phyloP scores from a whole-genome alignment of 2,113 vertebrate species.

The Forbesichthys papilliferus region DNA sequence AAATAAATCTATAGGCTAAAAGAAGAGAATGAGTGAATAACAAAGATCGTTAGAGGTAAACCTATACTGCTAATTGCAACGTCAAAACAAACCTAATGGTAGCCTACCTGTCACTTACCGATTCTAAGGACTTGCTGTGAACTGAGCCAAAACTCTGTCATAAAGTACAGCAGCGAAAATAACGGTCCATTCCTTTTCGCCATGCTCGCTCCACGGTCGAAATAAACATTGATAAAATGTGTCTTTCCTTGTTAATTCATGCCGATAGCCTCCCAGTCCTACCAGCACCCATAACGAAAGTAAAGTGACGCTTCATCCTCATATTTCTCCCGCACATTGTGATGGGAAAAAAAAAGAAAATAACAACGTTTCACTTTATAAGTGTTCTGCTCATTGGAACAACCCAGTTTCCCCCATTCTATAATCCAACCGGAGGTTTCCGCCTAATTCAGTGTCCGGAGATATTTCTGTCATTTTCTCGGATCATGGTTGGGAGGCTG shows the following conservation, averaged over 20 bases:
- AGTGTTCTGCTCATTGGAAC: conserved; percentile 44
- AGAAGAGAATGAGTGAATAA: too few relatives aligned
- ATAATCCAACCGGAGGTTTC: conserved; percentile 32
- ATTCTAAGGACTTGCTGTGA: conserved; percentile 90
- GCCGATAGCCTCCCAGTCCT: conserved; percentile 64
- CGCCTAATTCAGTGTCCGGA: background rate
- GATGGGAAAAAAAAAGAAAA: conserved; percentile 21
- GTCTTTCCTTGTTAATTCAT: conserved; percentile 65
- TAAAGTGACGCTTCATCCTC: conserved; percentile 60
- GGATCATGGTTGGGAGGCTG: conserved; percentile 52
- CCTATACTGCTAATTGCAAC: too few relatives aligned
- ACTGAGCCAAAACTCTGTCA: conserved; percentile 79
- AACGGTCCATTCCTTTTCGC: conserved; percentile 78
- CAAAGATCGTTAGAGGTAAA: too few relatives aligned
- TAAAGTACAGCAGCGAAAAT: conserved; percentile 79
- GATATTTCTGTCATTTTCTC: conserved; percentile 29
- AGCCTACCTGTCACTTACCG: conserved; percentile 78
- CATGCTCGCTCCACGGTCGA: conserved; percentile 71
- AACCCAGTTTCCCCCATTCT: conserved; percentile 49
- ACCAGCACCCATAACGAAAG: conserved; percentile 60
- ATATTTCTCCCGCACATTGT: conserved; percentile 65
- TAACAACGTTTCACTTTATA: conserved; percentile 42
- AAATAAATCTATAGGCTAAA: too few relatives aligned
- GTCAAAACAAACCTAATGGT: background rate
- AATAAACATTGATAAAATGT: conserved; percentile 72